Evolutionary conservation across 1,140 invertebrate genomes (phyloP).

Genomic region (Drosophila pseudoananassae): DNA sequence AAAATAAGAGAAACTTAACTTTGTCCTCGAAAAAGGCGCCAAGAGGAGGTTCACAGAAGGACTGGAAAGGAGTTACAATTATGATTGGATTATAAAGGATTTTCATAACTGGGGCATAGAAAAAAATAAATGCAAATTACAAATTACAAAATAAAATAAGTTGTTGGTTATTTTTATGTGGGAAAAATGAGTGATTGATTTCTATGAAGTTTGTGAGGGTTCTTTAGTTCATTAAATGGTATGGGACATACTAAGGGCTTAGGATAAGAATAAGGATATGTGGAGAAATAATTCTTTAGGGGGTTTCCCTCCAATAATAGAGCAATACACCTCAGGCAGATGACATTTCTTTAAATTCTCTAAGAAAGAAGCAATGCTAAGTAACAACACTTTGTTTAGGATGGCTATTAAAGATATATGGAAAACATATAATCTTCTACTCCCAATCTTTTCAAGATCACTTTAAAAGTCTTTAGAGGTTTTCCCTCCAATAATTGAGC

Average conservation of each 20-base stretch:
- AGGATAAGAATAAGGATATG: too few relatives aligned
- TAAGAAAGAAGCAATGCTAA: neutral
- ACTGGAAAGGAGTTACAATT: conserved; percentile 26
- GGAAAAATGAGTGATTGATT: conserved; percentile 4
- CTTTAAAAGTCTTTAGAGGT: conserved; percentile 32
- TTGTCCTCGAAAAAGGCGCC: conserved; percentile 52
- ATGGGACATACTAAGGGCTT: neutral
- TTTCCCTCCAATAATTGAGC: conserved; percentile 46
- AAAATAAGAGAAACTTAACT: conserved; percentile 26
- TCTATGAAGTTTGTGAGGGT: neutral
- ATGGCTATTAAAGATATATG: too few relatives aligned
- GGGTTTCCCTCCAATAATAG: too few relatives aligned
- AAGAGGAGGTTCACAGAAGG: conserved; percentile 25
- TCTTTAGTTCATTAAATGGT: neutral
- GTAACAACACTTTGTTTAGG: too few relatives aligned
- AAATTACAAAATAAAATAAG: neutral
- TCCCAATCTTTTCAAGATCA: neutral
- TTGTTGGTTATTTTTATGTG: neutral
- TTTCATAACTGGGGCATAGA: neutral
- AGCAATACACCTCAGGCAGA: too few relatives aligned
- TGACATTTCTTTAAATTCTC: too few relatives aligned
- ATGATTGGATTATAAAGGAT: conserved; percentile 20
- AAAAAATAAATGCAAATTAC: conserved; percentile 15
- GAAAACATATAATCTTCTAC: neutral
- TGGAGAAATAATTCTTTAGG: too few relatives aligned